A percentile compares a stretch with the other conserved stretches of the same genome.
Conservation (phyloP, 2,797 vertebrate species). For the Momotus momota region DNA sequence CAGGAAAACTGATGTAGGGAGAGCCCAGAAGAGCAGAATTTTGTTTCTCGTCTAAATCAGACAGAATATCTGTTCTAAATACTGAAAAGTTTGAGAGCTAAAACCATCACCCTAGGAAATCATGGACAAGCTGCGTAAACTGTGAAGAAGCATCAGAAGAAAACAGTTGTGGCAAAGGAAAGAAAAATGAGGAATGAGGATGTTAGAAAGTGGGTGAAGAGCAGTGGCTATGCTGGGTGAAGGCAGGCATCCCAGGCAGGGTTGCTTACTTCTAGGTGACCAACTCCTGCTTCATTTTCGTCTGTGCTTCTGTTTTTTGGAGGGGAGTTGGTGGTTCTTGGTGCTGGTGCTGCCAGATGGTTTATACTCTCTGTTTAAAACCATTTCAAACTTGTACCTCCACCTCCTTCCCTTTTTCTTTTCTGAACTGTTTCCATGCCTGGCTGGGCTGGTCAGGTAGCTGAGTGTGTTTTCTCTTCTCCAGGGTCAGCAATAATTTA, state of each 20-base stretch:
- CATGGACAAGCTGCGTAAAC: rapidly evolving
- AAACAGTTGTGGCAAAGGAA: background rate
- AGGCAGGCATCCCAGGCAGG: background rate
- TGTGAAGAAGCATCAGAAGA: background rate
- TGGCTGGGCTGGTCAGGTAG: background rate
- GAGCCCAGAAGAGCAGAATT: background rate
- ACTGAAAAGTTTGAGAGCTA: background rate
- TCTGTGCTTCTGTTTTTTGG: background rate
- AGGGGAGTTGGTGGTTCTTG: background rate
- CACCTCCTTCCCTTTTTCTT: background rate
- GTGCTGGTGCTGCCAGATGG: background rate
- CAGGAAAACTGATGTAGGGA: background rate
- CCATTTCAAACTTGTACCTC: background rate
- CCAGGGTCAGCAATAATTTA: background rate
- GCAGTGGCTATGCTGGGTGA: rapidly evolving
- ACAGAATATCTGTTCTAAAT: background rate
- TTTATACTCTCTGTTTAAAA: background rate
- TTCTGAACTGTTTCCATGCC: background rate
- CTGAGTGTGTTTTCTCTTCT: background rate
- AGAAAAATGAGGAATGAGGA: background rate
- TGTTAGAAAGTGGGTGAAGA: background rate
- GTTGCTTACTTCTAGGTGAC: background rate
- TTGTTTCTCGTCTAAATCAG: background rate
- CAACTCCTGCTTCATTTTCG: background rate
- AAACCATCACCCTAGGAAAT: background rate